phyloP scores from a whole-genome alignment of 2,888 invertebrate species.

The Empis stercorea region DNA sequence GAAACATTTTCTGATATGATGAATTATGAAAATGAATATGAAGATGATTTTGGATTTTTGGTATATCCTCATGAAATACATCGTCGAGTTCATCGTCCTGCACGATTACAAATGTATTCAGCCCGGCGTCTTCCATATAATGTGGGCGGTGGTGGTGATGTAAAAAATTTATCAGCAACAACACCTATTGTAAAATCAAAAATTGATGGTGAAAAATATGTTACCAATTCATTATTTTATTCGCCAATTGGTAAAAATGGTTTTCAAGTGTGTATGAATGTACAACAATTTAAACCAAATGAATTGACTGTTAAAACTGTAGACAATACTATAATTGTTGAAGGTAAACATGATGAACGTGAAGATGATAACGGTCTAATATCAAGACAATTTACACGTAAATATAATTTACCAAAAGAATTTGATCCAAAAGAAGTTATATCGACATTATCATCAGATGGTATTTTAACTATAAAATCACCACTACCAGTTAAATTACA shows the following conservation, averaged over 20 bases:
- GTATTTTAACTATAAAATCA: slow-evolving; percentile 57
- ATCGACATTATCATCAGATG: slow-evolving; percentile 69
- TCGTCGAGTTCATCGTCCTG: no score
- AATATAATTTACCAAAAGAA: slow-evolving; percentile 53
- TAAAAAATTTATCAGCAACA: no score
- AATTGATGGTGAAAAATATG: no score
- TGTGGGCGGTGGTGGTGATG: no score
- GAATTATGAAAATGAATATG: no score
- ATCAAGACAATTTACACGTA: slow-evolving; percentile 64
- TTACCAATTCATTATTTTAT: no score
- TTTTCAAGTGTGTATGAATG: slow-evolving; percentile 55
- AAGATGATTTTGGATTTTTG: no score
- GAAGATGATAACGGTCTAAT: slow-evolving; percentile 61
- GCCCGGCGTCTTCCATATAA: no score
- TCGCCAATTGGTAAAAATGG: slow-evolving; percentile 24
- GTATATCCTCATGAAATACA: no score
- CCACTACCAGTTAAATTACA: slow-evolving; percentile 37
- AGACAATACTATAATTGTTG: slow-evolving; percentile 48
- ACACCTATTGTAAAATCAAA: no score
- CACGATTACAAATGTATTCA: no score
- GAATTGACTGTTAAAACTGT: slow-evolving; percentile 58
- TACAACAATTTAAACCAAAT: slow-evolving; percentile 54
- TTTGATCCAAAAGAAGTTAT: slow-evolving; percentile 57
- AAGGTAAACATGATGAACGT: slow-evolving; percentile 59
- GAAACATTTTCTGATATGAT: no score